A percentile compares a stretch with the other conserved stretches of the same genome.
Conservation (phyloP, 2,797 vertebrate genomes). For the Xenentodon cancila region DNA sequence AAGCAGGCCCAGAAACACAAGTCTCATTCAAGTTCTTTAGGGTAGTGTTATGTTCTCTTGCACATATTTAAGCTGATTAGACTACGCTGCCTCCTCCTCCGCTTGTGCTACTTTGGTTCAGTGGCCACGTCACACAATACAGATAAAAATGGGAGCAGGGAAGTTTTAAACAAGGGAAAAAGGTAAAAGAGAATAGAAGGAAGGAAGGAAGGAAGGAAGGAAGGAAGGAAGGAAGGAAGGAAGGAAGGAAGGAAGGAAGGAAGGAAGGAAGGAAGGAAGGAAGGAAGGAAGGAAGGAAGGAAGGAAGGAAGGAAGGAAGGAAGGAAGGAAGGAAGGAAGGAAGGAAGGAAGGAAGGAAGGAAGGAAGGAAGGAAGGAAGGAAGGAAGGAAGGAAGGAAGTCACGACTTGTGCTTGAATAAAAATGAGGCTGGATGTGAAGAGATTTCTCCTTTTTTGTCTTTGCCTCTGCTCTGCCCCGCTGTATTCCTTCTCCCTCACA, state of each 20-base stretch:
- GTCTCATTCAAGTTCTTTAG: slow-evolving; percentile 25
- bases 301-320: slow-evolving; percentile 23
- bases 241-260: slow-evolving; percentile 30
- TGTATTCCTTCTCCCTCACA: slow-evolving; percentile 46
- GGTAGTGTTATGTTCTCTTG: slow-evolving; percentile 53
- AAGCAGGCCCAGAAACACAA: slow-evolving; percentile 12
- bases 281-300: slow-evolving; percentile 37
- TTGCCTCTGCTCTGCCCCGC: slow-evolving; percentile 22
- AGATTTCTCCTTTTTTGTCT: slow-evolving; percentile 65
- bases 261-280: slow-evolving; percentile 38
- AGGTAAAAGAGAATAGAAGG: slow-evolving; percentile 61
- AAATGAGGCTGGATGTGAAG: slow-evolving; percentile 69
- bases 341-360: slow-evolving; percentile 14
- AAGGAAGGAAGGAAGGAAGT: slow-evolving; percentile 40
- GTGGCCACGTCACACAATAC: slow-evolving; percentile 46
- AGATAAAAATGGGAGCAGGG: slow-evolving; percentile 44
- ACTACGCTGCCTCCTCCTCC: slow-evolving; percentile 10
- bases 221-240: slow-evolving; percentile 31
- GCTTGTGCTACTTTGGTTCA: slow-evolving; percentile 43
- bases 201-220: slow-evolving; percentile 17
- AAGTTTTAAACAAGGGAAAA: slow-evolving; percentile 26
- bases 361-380: slow-evolving; percentile 2
- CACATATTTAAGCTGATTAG: slow-evolving; percentile 31
- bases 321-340: slow-evolving; percentile 24
- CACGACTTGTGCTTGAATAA: slow-evolving; percentile 62